A percentile compares a stretch with the other conserved stretches of the same genome.
Evolutionary conservation across 2,797 vertebrate genomes (phyloP).

Genomic region (Agapornis canus): DNA sequence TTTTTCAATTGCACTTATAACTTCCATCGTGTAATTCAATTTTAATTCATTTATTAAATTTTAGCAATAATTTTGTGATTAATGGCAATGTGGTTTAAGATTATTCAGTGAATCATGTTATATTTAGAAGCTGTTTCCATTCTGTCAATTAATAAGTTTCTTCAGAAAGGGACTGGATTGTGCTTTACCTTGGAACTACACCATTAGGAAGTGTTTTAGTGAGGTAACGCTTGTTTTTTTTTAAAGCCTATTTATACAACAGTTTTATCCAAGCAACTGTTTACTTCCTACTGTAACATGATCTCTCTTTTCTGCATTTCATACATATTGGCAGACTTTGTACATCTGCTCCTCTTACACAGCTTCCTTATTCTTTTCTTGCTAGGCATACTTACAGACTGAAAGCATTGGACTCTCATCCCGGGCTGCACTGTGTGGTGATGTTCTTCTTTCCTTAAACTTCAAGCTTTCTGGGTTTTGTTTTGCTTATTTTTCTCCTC

Average conservation of each 20-base stretch:
- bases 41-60: not conserved
- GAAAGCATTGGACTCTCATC: not conserved
- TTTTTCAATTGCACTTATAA: not conserved
- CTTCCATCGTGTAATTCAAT: not conserved
- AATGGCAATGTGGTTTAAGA: not conserved
- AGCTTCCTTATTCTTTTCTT: not conserved
- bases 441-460: not conserved
- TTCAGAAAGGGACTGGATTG: not conserved
- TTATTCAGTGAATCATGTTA: not conserved
- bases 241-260: constrained; percentile 19
- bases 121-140: not conserved
- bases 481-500: not conserved
- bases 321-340: fast-evolving
- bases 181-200: not conserved
- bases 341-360: not conserved
- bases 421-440: not conserved
- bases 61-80: not conserved
- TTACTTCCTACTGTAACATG: not conserved
- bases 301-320: not conserved
- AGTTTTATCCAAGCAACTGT: not conserved
- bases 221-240: constrained; percentile 14
- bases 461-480: not conserved
- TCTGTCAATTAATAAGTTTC: constrained; percentile 5
- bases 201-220: constrained; percentile 17
- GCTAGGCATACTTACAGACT: not conserved